Evolutionary conservation across 2,888 invertebrate genomes (phyloP).

Genomic region (Monoplex corrugatus): DNA sequence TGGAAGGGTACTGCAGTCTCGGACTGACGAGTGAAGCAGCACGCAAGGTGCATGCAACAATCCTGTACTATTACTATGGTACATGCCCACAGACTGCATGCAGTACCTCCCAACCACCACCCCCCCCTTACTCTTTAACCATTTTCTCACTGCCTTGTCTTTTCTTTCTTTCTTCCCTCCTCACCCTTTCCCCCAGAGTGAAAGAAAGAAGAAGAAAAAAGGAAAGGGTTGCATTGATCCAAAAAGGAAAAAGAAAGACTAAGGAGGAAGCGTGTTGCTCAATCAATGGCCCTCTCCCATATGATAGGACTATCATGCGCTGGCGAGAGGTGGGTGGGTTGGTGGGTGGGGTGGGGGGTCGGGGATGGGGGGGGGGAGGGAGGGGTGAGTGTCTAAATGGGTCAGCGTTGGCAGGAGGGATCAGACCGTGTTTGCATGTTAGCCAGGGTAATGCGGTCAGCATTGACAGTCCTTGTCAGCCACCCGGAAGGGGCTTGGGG

Average conservation of each 20-base stretch:
- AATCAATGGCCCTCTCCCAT: conserved; percentile 55
- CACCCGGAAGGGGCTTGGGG: too few relatives aligned
- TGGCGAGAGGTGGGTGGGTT: conserved; percentile 53
- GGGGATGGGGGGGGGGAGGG: too few relatives aligned
- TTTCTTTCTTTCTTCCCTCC: neutral
- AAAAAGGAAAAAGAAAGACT: neutral
- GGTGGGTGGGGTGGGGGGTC: too few relatives aligned
- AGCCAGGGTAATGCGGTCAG: conserved; percentile 41
- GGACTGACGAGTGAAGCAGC: too few relatives aligned
- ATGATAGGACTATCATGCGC: conserved; percentile 59
- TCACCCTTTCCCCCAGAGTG: neutral
- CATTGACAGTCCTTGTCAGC: too few relatives aligned
- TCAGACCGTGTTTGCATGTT: conserved; percentile 53
- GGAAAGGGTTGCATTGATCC: neutral
- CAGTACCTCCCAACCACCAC: neutral
- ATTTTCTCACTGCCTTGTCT: neutral
- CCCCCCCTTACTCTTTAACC: neutral
- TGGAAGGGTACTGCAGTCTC: too few relatives aligned
- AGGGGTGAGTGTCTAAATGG: too few relatives aligned
- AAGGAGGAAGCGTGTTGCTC: conserved; percentile 40
- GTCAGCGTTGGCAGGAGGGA: conserved; percentile 47
- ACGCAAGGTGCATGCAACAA: too few relatives aligned
- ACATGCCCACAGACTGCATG: too few relatives aligned
- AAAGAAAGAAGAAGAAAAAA: neutral
- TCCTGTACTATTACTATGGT: too few relatives aligned